Evolutionary conservation across 2,797 vertebrate genomes (phyloP).

Genomic region (Acrossocheilus wenchowensis): DNA sequence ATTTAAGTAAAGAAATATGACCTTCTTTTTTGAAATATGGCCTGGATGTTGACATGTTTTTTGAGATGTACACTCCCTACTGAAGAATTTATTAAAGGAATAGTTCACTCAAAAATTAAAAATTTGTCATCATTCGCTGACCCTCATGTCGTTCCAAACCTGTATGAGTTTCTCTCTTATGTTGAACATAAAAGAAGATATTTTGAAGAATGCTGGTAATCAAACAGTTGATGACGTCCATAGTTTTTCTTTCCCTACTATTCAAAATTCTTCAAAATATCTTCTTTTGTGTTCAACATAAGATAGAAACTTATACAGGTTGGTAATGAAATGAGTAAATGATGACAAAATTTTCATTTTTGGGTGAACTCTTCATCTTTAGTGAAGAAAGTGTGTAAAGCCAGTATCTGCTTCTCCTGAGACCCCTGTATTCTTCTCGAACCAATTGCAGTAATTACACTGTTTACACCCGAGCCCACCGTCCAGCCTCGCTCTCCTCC

Average conservation of each 20-base stretch:
- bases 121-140: neutral
- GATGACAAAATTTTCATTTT: neutral
- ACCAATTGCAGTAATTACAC: slow-evolving; percentile 56
- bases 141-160: neutral
- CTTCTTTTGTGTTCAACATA: neutral
- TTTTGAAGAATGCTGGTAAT: no score
- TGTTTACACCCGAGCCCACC: slow-evolving; percentile 54
- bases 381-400: neutral
- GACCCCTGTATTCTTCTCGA: slow-evolving; percentile 36
- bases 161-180: no score
- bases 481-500: slow-evolving; percentile 44
- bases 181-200: neutral
- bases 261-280: no score
- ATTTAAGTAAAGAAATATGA: neutral
- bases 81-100: neutral
- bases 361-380: neutral
- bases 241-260: no score
- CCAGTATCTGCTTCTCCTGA: neutral
- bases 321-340: neutral
- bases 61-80: neutral
- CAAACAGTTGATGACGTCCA: no score
- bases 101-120: no score
- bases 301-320: neutral
- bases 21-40: neutral
- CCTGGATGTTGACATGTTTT: neutral